These are phyloP conservation scores for Bradypodion pumilum DNA, from an alignment of 2,797 vertebrate species.

Conservation along the genomic window DNA sequence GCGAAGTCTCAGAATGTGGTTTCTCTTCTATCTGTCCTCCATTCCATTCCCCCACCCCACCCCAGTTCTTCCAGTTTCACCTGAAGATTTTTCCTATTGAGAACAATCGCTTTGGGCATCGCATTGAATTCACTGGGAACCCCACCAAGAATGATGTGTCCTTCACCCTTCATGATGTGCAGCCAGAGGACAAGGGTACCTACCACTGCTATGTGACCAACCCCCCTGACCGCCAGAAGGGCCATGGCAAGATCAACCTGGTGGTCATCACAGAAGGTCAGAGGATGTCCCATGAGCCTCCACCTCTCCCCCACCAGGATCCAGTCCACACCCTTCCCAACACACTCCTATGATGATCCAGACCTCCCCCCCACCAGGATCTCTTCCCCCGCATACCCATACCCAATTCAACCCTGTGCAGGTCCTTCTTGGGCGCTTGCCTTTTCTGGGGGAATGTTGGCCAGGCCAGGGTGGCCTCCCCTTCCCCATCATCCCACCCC, in stretches of 20 bases:
- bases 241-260: conserved; percentile 83
- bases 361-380: background rate
- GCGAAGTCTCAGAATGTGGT: too few species aligned
- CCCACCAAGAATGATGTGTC: conserved; percentile 91
- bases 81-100: conserved; percentile 83
- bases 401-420: too few species aligned
- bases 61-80: conserved; percentile 90
- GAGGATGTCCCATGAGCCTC: conserved; percentile 14
- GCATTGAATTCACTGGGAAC: conserved; percentile 91
- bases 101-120: conserved; percentile 84
- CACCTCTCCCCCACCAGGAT: background rate
- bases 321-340: background rate
- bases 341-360: too few species aligned
- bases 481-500: too few species aligned
- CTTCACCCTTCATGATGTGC: conserved; percentile 88
- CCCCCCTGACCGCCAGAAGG: conserved; percentile 90
- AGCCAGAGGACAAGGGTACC: conserved; percentile 85
- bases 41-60: background rate
- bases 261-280: conserved; percentile 90
- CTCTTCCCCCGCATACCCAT: accelerated
- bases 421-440: background rate
- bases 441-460: too few species aligned
- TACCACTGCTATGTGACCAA: conserved; percentile 94
- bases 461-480: background rate
- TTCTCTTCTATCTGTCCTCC: background rate